Evolutionary conservation across 2,888 invertebrate species (phyloP).

Genomic region (Agrilus biguttatus): DNA sequence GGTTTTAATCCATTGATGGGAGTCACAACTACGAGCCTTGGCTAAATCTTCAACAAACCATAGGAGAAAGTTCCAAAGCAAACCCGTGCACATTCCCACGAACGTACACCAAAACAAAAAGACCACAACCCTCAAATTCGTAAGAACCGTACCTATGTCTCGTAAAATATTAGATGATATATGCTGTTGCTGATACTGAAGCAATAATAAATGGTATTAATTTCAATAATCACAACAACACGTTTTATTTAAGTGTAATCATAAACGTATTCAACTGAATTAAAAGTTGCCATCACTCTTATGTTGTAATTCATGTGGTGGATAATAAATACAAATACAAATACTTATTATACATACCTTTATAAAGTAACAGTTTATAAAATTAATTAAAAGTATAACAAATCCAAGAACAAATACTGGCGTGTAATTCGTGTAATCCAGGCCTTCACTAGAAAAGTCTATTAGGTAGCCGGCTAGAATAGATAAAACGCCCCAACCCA

Average conservation of each 20-base stretch:
- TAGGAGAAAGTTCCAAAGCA: conserved; percentile 79
- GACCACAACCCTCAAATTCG: conserved; percentile 50
- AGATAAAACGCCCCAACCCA: conserved; percentile 74
- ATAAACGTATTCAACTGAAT: no score
- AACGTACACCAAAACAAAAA: conserved; percentile 70
- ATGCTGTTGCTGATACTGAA: conserved; percentile 48
- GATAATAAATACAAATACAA: no score
- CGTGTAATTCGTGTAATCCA: conserved; percentile 55
- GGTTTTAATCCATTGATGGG: conserved; percentile 30
- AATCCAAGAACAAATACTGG: conserved; percentile 68
- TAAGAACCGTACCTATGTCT: conserved; percentile 52
- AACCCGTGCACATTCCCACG: conserved; percentile 70
- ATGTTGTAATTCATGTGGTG: no score
- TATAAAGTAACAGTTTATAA: conserved; percentile 48
- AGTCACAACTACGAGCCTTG: conserved; percentile 25
- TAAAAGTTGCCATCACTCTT: no score
- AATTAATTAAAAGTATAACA: conserved; percentile 48
- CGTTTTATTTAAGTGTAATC: no score
- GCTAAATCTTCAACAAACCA: conserved; percentile 71
- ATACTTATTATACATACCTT: conserved; percentile 28
- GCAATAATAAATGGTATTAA: conserved; percentile 12
- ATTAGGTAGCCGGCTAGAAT: conserved; percentile 64
- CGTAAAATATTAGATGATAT: conserved; percentile 51
- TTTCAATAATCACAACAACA: no score
- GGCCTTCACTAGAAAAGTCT: conserved; percentile 54